These are phyloP conservation scores for Ptiloglossa arizonensis DNA, from an alignment of 1,140 invertebrate genomes.

Conservation along the genomic window DNA sequence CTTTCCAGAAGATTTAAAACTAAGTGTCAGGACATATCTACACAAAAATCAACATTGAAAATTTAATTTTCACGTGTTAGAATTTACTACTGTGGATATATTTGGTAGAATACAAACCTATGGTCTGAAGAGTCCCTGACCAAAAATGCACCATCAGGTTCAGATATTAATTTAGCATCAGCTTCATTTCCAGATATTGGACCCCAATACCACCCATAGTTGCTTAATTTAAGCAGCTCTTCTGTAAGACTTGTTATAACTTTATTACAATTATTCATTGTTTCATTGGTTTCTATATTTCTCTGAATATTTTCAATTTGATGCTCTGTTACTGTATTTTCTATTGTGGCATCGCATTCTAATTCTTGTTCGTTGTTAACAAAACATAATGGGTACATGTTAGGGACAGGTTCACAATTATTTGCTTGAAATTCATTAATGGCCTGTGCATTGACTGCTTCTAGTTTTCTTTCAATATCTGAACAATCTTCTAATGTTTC, in stretches of 20 bases:
- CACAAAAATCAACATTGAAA: conserved; percentile 58
- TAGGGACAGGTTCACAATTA: not conserved
- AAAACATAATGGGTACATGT: not conserved
- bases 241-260: conserved; percentile 76
- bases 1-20: conserved; percentile 88
- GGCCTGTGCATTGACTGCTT: not conserved
- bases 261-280: conserved; percentile 43
- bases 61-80: not conserved
- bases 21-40: conserved; percentile 86
- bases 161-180: conserved; percentile 81
- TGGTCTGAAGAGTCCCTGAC: conserved; percentile 89
- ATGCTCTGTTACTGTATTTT: conserved; percentile 12
- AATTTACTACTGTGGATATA: not conserved
- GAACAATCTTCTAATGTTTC: not conserved
- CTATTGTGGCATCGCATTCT: not conserved
- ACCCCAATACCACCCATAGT: conserved; percentile 87
- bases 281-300: conserved; percentile 19
- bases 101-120: conserved; percentile 74
- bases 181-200: conserved; percentile 85
- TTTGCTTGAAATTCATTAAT: not conserved
- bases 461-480: not conserved
- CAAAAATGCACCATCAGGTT: conserved; percentile 90
- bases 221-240: conserved; percentile 84
- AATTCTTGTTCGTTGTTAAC: not conserved
- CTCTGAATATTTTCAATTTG: conserved; percentile 12